Evolutionary conservation across 2,888 invertebrate species (phyloP), one percentile per base, ranked within the genome.

Genomic region (Heliconius sara): DNA sequence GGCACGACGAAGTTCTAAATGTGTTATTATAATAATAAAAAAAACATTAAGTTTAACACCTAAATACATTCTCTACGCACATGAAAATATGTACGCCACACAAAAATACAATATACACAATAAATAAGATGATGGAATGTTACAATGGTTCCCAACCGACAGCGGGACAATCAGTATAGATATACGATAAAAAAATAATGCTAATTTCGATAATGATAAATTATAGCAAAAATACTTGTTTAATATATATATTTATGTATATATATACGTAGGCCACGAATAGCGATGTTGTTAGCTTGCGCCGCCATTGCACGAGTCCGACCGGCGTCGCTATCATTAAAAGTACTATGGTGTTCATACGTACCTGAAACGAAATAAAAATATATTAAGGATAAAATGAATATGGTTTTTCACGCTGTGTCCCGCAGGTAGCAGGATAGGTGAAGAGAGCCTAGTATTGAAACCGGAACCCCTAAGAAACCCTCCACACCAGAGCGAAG

Each of bases 101-200:
- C 86, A 89, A 90, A 90, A 39, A 87, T 90, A 92, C 89, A 93
- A 93, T 94, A 93, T 95, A 95, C 93, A 95, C 91, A 95, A 95
- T 95, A 95, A 95, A 94, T 95, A 92, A 94, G 91, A 94, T 92
- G 93, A 93, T 95, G 95, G 95, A 95, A 95, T 95, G 95, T 95
- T 92, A 91, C 91, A 91, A 92, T 90, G 89, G 91, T 91, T 93
- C 91, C 87, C 88, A 87, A 87, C 88, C 86, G 86, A 87, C 86
- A 87, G 86, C 86, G 89, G 85, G 86, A 85, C 85, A 85, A 87
- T 89, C 87, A 84, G 83, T 89, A 27, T 87, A 84, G 83, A 84
- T 84, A 84, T 83, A 84, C 84, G 89, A 89, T 90, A 91, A 88
- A 93, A 93, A 93, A 92, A 93, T 93, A 93, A 91, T 89, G 87